Evolutionary conservation across 2,888 invertebrate species (phyloP), one percentile per base, ranked within the genome.

Genomic region (Lasioglossum lativentre): DNA sequence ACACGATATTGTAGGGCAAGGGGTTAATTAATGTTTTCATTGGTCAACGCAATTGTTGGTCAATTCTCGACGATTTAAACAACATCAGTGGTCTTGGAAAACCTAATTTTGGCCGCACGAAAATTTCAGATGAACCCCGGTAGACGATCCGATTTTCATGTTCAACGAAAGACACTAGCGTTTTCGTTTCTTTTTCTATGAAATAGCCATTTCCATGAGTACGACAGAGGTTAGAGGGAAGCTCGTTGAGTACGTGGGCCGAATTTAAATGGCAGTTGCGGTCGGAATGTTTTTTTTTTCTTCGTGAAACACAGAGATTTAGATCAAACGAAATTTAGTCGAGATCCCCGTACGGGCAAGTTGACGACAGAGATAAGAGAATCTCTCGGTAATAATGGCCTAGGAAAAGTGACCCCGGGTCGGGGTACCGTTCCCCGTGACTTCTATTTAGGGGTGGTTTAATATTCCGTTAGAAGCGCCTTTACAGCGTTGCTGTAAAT

Each of bases 251-350:
- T 40, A 85, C 85, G 86, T 70, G 85, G 63, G 59, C 12, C 79
- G 85, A 85, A 85, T 85, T 80, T 77, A 56, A 85, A 85, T 70
- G 23, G 19, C 19, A 8, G 6, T 30, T 16, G 42, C 19, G 19
- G 47, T 30, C 34, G 47, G 40, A n/a, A 1, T n/a, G 12, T 19
- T 19, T 45, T 45, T 72, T n/a, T 5, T 27, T 45, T n/a, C n/a
- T 75, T 45, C 38, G 19, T 23, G 27, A 42, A n/a, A 56, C 34
- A 42, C 19, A 52, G 71, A 78, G 84, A 83, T 72, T 68, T 38
- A 59, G 83, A 83, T 83, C 30, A 73, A 76, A 70, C 23, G 78
- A 23, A 59, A n/a, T 38, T 78, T 68, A 72, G 78, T 16, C 27
- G 47, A 40, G 40, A 42, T n/a, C 16, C 27, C 16, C 27, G n/a